Evolutionary conservation across 1,140 invertebrate species (phyloP).

Genomic region (Magallana ariakensis): DNA sequence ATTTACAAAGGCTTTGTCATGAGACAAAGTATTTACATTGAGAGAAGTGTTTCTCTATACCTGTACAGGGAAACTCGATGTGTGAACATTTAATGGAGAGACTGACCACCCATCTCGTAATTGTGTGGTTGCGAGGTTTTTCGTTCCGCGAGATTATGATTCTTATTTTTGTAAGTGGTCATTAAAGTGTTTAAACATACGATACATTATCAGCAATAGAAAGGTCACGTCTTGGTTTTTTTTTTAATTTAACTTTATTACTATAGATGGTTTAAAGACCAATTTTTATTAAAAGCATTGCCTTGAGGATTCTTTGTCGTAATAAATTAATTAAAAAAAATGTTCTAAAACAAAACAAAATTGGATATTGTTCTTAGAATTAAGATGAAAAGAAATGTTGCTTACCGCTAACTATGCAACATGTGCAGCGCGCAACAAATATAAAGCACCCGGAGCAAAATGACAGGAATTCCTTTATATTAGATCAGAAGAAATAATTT

Average conservation of each 20-base stretch:
- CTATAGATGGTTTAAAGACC: too few species aligned
- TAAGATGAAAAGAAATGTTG: too few species aligned
- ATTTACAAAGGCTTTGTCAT: neutral
- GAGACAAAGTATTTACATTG: slow-evolving; percentile 19
- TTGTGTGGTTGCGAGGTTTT: slow-evolving; percentile 8
- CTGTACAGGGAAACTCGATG: neutral
- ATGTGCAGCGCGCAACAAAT: too few species aligned
- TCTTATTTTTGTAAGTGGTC: slow-evolving; percentile 2
- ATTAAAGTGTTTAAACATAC: neutral
- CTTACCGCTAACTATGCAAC: too few species aligned
- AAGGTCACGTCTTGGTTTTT: neutral
- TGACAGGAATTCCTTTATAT: too few species aligned
- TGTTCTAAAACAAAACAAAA: too few species aligned
- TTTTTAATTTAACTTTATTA: too few species aligned
- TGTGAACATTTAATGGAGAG: slow-evolving; percentile 15
- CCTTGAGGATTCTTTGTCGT: too few species aligned
- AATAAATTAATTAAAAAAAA: too few species aligned
- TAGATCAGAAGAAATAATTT: neutral
- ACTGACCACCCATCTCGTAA: slow-evolving; percentile 27
- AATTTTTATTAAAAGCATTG: too few species aligned
- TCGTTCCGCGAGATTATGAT: slow-evolving; percentile 22
- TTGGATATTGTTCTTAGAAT: too few species aligned
- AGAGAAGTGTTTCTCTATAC: neutral
- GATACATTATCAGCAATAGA: neutral
- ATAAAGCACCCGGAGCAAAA: too few species aligned